A percentile compares a stretch with the other conserved stretches of the same genome.
Conservation (phyloP, 2,888 invertebrate genomes). For the Teinopalpus imperialis region DNA sequence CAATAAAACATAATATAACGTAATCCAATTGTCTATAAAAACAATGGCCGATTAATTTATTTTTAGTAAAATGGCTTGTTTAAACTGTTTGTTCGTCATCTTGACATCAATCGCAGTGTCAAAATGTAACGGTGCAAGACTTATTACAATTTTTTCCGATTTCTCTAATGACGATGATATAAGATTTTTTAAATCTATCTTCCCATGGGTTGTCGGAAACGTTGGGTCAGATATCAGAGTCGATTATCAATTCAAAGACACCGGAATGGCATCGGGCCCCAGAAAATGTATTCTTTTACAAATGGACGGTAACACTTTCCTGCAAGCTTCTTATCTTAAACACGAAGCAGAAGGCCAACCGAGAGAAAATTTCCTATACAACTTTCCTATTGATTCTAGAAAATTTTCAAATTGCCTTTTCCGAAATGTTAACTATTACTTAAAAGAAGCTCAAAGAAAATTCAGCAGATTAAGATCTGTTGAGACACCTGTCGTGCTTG, state of each 20-base stretch:
- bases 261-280: constrained; percentile 32
- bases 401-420: constrained; percentile 17
- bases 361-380: constrained; percentile 18
- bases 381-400: constrained; percentile 18
- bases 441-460: constrained; percentile 18
- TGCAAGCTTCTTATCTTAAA: constrained; percentile 33
- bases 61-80: constrained; percentile 17
- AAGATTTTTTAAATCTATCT: constrained; percentile 35
- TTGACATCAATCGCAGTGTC: not conserved
- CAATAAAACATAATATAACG: not conserved
- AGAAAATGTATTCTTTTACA: constrained; percentile 37
- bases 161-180: constrained; percentile 35
- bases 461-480: constrained; percentile 14
- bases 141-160: constrained; percentile 37
- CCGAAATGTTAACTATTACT: constrained; percentile 14
- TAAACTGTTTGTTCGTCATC: not conserved
- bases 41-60: not conserved
- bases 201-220: constrained; percentile 42
- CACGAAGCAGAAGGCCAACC: constrained; percentile 31
- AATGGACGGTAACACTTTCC: constrained; percentile 29
- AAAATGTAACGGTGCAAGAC: constrained; percentile 1
- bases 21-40: constrained; percentile 16
- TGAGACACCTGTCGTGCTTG: constrained; percentile 18
- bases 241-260: constrained; percentile 37
- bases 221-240: constrained; percentile 36